Evolutionary conservation across 2,888 invertebrate species (phyloP).

Genomic region (Cheilosia urbana): DNA sequence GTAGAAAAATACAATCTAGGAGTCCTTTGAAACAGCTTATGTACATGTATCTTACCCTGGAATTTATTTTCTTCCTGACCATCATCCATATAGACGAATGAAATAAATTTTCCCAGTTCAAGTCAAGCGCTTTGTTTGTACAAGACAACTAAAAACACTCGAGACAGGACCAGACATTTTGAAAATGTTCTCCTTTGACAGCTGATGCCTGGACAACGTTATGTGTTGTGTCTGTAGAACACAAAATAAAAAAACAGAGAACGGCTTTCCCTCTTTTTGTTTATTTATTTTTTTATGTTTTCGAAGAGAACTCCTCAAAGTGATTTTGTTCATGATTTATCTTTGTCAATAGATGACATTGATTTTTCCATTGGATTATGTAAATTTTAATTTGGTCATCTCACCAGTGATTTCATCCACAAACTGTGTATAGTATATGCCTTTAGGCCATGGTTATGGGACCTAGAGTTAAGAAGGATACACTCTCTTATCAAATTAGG

Average conservation of each 20-base stretch:
- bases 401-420: slow-evolving; percentile 18
- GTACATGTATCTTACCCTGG: neutral
- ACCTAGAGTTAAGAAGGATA: neutral
- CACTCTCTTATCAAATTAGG: neutral
- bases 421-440: neutral
- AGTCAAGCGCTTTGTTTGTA: slow-evolving; percentile 24
- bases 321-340: slow-evolving; percentile 32
- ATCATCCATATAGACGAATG: neutral
- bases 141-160: slow-evolving; percentile 35
- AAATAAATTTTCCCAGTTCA: neutral
- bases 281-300: neutral
- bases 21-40: too few species aligned
- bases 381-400: slow-evolving; percentile 16
- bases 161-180: slow-evolving; percentile 47
- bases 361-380: slow-evolving; percentile 14
- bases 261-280: neutral
- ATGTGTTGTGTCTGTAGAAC: slow-evolving; percentile 7
- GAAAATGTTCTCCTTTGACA: slow-evolving; percentile 38
- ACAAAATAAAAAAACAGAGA: slow-evolving; percentile 14
- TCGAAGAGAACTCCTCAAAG: neutral
- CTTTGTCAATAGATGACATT: slow-evolving; percentile 35
- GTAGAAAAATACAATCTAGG: too few species aligned
- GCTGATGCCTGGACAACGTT: slow-evolving; percentile 3
- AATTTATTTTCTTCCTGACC: neutral
- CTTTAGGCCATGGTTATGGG: neutral